Evolutionary conservation across 2,888 invertebrate species (phyloP), one percentile per base, ranked within the genome.

Genomic region (Anticlea derivata): DNA sequence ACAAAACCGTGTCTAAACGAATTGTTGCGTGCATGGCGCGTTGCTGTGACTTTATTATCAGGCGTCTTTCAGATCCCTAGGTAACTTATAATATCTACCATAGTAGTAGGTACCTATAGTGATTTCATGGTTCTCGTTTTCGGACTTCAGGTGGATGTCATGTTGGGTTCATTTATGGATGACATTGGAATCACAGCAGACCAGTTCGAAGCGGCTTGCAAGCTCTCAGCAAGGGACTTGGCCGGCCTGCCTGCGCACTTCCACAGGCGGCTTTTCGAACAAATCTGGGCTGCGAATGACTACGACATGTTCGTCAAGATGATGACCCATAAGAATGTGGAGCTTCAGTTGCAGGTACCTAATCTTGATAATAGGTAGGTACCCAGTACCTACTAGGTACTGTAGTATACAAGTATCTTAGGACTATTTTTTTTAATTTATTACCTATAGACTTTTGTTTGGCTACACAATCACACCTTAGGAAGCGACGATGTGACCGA

Each of bases 281-380:
- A 96, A 91, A 96, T 98, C 52, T 96, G 97, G 96, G 97, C 98
- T 0, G 97, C 97, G 0, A 97, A 98, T 73, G 97, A 98, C 80
- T 96, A 95, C 67, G 94, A 95, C 59, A 95, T 97, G 82, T 98
- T 98, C 76, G 95, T 95, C 49, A 93, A 95, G 56, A 96, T 98
- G 94, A 98, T 98, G 98, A 95, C 95, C 5, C 96, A 97, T 75
- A 95, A 96, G 70, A 98, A 98, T 80, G 94, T 98, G 13, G 97
- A 98, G 73, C 89, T 98, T 24, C 98, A 98, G 76, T 84, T 98
- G 55, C 91, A 91, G 80, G 91, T 90, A 48, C 7, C 11, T 4
- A n/a, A 29, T 11, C 5, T 17, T 17, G 11, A 5, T 8, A 39
- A 20, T 8, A 24, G 31, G 31, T 34, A 22, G 22, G 7, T 31